Evolutionary conservation across 2,797 vertebrate genomes (phyloP), one percentile per base, ranked within the genome.

Genomic region (Acanthurus leucopareius): DNA sequence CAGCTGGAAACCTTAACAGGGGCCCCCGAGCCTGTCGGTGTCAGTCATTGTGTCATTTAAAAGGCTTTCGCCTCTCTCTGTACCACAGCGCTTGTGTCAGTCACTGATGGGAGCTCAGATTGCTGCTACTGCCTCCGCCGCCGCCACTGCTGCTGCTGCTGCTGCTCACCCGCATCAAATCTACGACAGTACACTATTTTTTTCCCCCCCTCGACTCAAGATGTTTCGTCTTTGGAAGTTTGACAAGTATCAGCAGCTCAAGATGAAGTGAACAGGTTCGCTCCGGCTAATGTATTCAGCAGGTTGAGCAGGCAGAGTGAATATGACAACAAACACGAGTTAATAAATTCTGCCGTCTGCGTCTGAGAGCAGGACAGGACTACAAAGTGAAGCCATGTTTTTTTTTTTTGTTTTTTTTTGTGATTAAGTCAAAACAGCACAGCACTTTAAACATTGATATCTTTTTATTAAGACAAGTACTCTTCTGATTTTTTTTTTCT

Each of bases 401-500:
- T 17, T 25, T 17, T 44, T 20, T 49, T 15, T 65, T 79, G 72
- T 76, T 67, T 71, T 62, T 15, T 65, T 79, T 74, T 77, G 67
- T 72, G 25, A 86, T 77, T 42, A 80, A 89, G 48, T 87, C 57
- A 92, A 77, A 85, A 75, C 66, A 69, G 60, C 56, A 71, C 81
- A 19, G n/a, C 44, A 13, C 63, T 96, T 94, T 95, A 96, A 97
- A 99, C 98, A 98, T 99, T 98, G 97, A 99, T 94, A 95, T 95
- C 95, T 97, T 98, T 98, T 99, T 98, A 99, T 99, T 98, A 98
- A 99, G 97, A 98, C 98, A 98, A 97, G 97, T 96, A 98, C 96
- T 97, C 97, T 96, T 98, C 96, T 73, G 96, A 96, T 97, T 96
- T 97, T 96, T 97, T 90, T 88, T 89, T 86, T 77, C 94, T 97